Evolutionary conservation across 1,140 invertebrate species (phyloP).

Genomic region (Caenorhabditis remanei): DNA sequence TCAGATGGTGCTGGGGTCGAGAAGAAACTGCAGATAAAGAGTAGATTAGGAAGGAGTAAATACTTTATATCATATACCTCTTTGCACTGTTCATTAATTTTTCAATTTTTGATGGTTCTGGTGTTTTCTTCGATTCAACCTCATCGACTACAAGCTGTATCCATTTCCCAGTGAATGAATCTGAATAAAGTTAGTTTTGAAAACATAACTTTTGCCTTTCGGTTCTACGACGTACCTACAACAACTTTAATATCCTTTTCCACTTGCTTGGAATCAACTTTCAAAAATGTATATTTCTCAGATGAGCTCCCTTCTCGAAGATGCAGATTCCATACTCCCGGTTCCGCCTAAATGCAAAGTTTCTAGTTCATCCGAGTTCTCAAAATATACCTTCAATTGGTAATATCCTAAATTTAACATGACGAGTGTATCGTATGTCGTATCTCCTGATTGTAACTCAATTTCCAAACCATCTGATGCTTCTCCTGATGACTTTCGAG

Average conservation of each 20-base stretch:
- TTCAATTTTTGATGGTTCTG: constrained; percentile 68
- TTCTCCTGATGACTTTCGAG: constrained; percentile 88
- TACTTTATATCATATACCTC: constrained; percentile 66
- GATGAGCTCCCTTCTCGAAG: constrained; percentile 89
- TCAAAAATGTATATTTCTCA: constrained; percentile 87
- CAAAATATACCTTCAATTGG: constrained; percentile 65
- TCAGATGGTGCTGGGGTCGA: constrained; percentile 79
- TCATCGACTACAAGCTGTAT: constrained; percentile 74
- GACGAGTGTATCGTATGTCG: constrained; percentile 94
- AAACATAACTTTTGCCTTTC: neutral
- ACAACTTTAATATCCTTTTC: constrained; percentile 64
- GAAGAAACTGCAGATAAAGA: constrained; percentile 81
- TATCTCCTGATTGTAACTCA: constrained; percentile 87
- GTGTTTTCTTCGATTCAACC: constrained; percentile 70
- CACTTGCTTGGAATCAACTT: constrained; percentile 65
- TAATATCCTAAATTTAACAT: constrained; percentile 99
- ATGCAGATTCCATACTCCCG: constrained; percentile 92
- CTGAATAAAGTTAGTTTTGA: constrained; percentile 15
- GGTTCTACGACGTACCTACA: constrained; percentile 48
- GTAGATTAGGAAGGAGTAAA: neutral
- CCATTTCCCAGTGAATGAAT: constrained; percentile 68
- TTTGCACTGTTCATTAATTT: constrained; percentile 57
- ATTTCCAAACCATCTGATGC: constrained; percentile 96
- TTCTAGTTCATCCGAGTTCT: neutral
- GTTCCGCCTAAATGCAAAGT: constrained; percentile 83